Conservation (phyloP, 2,888 invertebrate genomes). For the Phalangium opilio region DNA sequence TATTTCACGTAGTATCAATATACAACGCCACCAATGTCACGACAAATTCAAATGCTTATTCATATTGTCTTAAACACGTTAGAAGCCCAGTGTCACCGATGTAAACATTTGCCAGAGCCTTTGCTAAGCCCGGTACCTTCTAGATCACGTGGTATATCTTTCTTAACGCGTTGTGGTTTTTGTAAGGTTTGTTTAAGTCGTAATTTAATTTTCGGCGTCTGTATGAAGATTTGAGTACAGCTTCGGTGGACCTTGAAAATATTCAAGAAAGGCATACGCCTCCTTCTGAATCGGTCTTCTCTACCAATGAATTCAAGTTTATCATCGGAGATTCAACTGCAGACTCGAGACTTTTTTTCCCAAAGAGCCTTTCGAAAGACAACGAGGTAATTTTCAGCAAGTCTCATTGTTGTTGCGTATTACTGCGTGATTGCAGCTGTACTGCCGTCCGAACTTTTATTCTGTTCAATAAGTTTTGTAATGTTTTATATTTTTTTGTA, state of each 20-base stretch:
- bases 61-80: constrained; percentile 81
- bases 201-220: too few species aligned
- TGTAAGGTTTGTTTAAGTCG: neutral
- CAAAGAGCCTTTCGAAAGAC: neutral
- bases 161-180: constrained; percentile 6
- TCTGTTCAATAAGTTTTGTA: too few species aligned
- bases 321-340: constrained; percentile 7
- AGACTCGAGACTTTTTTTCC: neutral
- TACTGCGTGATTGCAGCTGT: too few species aligned
- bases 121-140: constrained; percentile 35
- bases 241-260: constrained; percentile 33
- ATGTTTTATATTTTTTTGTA: too few species aligned
- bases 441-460: too few species aligned
- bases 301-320: constrained; percentile 1
- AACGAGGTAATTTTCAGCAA: neutral
- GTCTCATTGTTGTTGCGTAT: too few species aligned
- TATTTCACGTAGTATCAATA: constrained; percentile 34
- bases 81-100: constrained; percentile 48
- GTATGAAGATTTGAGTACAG: constrained; percentile 30
- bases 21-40: constrained; percentile 31
- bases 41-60: constrained; percentile 60
- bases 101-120: constrained; percentile 37
- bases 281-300: constrained; percentile 7
- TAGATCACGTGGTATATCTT: constrained; percentile 46
- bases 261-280: constrained; percentile 27